phyloP scores from a whole-genome alignment of 1,140 invertebrate species.

The Theocolax elegans region DNA sequence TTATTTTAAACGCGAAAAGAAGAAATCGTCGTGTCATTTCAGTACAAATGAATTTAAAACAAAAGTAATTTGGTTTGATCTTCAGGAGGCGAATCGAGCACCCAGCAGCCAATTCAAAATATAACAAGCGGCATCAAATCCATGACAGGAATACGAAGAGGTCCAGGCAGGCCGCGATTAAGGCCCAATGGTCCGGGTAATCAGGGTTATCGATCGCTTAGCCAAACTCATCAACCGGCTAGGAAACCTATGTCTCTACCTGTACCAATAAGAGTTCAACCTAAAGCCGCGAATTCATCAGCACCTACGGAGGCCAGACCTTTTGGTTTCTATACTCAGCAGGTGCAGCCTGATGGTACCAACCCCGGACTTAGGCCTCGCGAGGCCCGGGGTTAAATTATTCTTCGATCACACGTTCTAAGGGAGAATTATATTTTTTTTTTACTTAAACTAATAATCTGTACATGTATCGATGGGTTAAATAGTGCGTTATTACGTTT shows the following conservation, averaged over 20 bases:
- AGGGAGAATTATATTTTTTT: too few species aligned
- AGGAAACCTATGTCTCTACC: conserved; percentile 50
- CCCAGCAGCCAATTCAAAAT: conserved; percentile 3
- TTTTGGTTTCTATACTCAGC: conserved; percentile 66
- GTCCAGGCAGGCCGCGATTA: conserved; percentile 81
- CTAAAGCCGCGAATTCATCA: conserved; percentile 43
- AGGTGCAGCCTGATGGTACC: conserved; percentile 34
- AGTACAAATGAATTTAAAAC: too few species aligned
- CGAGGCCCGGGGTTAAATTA: too few species aligned
- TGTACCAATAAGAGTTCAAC: conserved; percentile 55
- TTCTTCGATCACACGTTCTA: too few species aligned
- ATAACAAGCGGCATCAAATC: conserved; percentile 4
- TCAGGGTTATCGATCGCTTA: conserved; percentile 68
- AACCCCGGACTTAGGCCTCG: not conserved
- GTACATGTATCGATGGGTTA: too few species aligned
- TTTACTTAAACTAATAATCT: too few species aligned
- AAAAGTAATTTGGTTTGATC: too few species aligned
- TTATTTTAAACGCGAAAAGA: too few species aligned
- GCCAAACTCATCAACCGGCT: conserved; percentile 43
- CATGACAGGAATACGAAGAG: conserved; percentile 73
- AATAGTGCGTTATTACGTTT: too few species aligned
- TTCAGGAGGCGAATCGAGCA: too few species aligned
- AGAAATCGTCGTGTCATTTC: too few species aligned
- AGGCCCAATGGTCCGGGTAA: conserved; percentile 74
- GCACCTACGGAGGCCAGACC: conserved; percentile 50